phyloP scores from a whole-genome alignment of 2,113 vertebrate species.

The Orthonyx spaldingii region DNA sequence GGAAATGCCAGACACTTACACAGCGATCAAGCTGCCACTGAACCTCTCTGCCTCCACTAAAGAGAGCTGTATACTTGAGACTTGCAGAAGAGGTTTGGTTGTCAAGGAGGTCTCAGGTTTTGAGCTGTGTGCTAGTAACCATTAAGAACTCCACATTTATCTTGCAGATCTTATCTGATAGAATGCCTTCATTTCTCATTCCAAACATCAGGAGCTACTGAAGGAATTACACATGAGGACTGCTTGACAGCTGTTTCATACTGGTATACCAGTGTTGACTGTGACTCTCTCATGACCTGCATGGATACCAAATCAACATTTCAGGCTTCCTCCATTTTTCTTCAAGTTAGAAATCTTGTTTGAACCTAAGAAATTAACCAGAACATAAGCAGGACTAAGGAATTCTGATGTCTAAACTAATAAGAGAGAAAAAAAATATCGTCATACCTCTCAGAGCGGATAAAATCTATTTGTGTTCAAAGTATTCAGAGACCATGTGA shows the following conservation, averaged over 20 bases:
- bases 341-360: not conserved
- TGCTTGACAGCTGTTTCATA: not conserved
- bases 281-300: not conserved
- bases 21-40: not conserved
- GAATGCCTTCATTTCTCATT: not conserved
- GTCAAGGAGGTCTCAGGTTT: not conserved
- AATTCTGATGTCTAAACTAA: not conserved
- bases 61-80: not conserved
- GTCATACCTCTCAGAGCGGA: not conserved
- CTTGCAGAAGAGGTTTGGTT: not conserved
- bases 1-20: slow-evolving; percentile 4
- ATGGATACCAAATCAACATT: not conserved
- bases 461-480: not conserved
- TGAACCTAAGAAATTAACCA: not conserved
- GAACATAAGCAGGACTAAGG: not conserved
- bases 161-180: not conserved
- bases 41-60: not conserved
- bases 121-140: not conserved
- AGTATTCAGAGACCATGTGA: not conserved
- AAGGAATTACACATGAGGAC: not conserved
- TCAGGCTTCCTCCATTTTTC: not conserved
- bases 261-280: not conserved
- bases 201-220: not conserved
- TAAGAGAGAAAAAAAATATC: not conserved
- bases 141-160: not conserved